Evolutionary conservation across 2,888 invertebrate species (phyloP).

Genomic region (Drosophila ustulata): DNA sequence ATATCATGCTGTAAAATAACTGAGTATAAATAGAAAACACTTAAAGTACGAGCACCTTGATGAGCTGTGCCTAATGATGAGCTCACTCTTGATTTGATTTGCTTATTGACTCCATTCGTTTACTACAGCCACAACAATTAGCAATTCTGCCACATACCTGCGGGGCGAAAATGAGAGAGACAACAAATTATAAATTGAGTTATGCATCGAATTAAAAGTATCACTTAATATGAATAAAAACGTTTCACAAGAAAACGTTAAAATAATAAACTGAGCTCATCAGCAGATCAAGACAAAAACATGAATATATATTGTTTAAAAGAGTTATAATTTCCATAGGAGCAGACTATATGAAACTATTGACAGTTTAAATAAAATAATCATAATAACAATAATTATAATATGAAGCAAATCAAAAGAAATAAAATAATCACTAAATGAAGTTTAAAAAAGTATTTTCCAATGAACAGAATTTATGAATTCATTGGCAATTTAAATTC

Average conservation of each 20-base stretch:
- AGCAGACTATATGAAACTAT: too few species aligned
- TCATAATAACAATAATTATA: too few species aligned
- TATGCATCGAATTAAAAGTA: not conserved
- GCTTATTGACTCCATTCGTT: slow-evolving; percentile 19
- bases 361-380: too few species aligned
- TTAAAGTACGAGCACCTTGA: slow-evolving; percentile 27
- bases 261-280: too few species aligned
- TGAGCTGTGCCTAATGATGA: slow-evolving; percentile 37
- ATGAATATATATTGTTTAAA: too few species aligned
- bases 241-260: not conserved
- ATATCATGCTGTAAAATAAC: slow-evolving; percentile 37
- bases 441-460: too few species aligned
- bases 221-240: not conserved
- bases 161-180: slow-evolving; percentile 8
- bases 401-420: too few species aligned
- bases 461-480: too few species aligned
- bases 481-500: too few species aligned
- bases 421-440: too few species aligned
- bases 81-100: slow-evolving; percentile 41
- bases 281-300: too few species aligned
- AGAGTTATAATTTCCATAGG: too few species aligned
- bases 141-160: slow-evolving; percentile 24
- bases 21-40: slow-evolving; percentile 39
- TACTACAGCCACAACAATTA: slow-evolving; percentile 12
- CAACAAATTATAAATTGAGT: not conserved